Evolutionary conservation across 2,888 invertebrate species (phyloP).

Genomic region (Subacronicta megacephala): DNA sequence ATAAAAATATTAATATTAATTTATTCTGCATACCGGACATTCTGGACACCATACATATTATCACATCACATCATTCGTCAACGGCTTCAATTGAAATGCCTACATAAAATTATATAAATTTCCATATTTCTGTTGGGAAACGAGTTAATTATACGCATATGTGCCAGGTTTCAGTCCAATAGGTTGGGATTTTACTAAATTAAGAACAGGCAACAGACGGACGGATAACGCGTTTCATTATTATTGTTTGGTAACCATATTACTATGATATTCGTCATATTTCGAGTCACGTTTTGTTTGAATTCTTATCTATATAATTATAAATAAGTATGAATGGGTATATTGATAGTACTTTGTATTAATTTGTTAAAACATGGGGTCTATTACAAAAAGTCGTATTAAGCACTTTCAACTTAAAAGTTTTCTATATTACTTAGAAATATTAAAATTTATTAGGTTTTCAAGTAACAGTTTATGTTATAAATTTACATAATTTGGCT

Average conservation of each 20-base stretch:
- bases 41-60: too few relatives aligned
- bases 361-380: too few relatives aligned
- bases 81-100: background rate
- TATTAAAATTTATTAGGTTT: conserved; percentile 32
- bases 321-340: too few relatives aligned
- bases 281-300: too few relatives aligned
- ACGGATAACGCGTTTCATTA: conserved; percentile 22
- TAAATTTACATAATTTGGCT: conserved; percentile 60
- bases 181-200: conserved; percentile 35
- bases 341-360: too few relatives aligned
- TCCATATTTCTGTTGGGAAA: conserved; percentile 26
- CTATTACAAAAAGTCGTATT: background rate
- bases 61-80: too few relatives aligned
- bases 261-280: too few relatives aligned
- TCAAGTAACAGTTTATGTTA: conserved; percentile 41
- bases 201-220: conserved; percentile 30
- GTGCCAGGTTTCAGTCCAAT: conserved; percentile 29
- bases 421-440: conserved; percentile 11
- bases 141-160: conserved; percentile 39
- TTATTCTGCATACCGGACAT: too few relatives aligned
- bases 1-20: too few relatives aligned
- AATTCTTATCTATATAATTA: too few relatives aligned
- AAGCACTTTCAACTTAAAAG: conserved; percentile 4
- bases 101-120: conserved; percentile 45
- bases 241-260: conserved; percentile 25